Percentiles rank a stretch among this genome's conserved stretches.
Evolutionary conservation across 2,113 vertebrate genomes (phyloP).

Genomic region (Myotis davidii): DNA sequence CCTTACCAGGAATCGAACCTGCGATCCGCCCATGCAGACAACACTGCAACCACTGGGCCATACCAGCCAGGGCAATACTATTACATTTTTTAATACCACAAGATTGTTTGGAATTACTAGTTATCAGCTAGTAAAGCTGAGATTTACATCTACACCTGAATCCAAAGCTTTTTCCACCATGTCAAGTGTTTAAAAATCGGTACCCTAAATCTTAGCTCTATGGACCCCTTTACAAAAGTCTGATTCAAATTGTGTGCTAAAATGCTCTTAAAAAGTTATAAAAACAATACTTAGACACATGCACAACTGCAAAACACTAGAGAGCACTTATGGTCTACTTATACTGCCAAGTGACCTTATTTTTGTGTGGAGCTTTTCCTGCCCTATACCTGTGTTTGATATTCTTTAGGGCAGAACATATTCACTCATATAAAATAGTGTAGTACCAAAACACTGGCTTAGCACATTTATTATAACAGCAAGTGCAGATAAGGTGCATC

Average conservation of each 20-base stretch:
- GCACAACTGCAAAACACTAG: background rate
- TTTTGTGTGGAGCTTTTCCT: background rate
- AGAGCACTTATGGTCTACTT: background rate
- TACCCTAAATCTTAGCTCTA: background rate
- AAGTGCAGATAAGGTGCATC: background rate
- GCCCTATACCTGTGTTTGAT: background rate
- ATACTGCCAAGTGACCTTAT: background rate
- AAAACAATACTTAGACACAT: background rate
- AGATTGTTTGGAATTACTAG: background rate
- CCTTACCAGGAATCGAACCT: background rate
- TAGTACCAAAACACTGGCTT: background rate
- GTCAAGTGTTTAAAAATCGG: conserved; percentile 1
- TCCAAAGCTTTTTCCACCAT: background rate
- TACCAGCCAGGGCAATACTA: background rate
- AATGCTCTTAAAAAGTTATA: background rate
- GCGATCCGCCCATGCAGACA: background rate
- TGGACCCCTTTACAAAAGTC: background rate
- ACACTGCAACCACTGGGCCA: background rate
- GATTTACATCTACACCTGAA: background rate
- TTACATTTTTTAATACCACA: background rate
- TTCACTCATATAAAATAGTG: background rate
- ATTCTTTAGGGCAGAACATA: background rate
- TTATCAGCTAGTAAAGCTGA: background rate
- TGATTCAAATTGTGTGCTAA: background rate
- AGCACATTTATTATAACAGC: background rate